Evolutionary conservation across 2,797 vertebrate species (phyloP).

Genomic region (Microcaecilia unicolor): DNA sequence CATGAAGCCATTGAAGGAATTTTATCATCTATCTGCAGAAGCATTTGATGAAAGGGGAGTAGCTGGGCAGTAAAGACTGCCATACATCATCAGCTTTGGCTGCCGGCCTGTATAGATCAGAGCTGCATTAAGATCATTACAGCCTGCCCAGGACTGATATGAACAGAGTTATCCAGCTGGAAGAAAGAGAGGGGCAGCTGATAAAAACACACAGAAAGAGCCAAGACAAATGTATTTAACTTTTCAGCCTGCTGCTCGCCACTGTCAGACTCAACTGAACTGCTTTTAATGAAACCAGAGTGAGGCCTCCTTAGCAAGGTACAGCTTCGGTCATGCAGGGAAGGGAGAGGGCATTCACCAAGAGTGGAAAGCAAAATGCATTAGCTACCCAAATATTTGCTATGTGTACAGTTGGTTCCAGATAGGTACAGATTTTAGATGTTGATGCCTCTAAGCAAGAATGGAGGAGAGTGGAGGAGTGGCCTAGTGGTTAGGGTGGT

Average conservation of each 20-base stretch:
- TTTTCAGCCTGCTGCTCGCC: background rate
- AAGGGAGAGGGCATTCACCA: constrained; percentile 19
- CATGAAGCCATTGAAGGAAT: constrained; percentile 12
- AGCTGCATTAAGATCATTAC: constrained; percentile 25
- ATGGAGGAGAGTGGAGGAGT: no score
- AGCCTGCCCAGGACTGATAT: constrained; percentile 6
- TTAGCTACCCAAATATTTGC: no score
- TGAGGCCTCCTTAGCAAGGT: constrained; percentile 42
- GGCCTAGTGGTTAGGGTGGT: no score
- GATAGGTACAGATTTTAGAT: no score
- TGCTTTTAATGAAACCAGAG: background rate
- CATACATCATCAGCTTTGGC: constrained; percentile 12
- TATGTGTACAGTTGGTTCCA: no score
- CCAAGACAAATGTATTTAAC: background rate
- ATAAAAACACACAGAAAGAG: background rate
- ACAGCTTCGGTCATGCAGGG: constrained; percentile 22
- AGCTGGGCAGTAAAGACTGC: constrained; percentile 36
- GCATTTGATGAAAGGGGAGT: constrained; percentile 45
- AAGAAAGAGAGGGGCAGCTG: constrained; percentile 5
- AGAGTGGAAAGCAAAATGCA: no score
- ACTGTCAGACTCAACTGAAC: background rate
- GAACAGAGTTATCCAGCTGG: constrained; percentile 1
- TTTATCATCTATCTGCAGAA: constrained; percentile 37
- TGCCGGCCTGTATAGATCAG: constrained; percentile 23
- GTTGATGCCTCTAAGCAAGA: no score